A percentile compares a stretch with the other conserved stretches of the same genome.
These are phyloP conservation scores for Leguminivora glycinivorella DNA, from an alignment of 1,140 invertebrate species.

Conservation along the genomic window DNA sequence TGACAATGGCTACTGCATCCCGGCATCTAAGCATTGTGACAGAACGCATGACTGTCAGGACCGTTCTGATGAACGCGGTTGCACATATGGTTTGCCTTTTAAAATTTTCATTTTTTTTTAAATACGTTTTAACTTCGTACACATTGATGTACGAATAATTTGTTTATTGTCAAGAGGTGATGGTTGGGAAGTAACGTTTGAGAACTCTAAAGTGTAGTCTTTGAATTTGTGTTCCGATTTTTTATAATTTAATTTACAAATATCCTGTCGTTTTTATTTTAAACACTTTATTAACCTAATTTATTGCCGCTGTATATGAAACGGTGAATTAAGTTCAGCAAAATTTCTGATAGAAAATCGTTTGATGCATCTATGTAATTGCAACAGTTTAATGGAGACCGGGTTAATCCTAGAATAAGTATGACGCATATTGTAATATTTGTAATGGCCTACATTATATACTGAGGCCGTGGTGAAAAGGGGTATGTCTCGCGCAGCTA, in stretches of 20 bases:
- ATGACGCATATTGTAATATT: no score
- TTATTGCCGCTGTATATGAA: background rate
- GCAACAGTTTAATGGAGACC: no score
- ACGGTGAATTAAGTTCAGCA: background rate
- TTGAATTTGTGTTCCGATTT: background rate
- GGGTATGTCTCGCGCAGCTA: no score
- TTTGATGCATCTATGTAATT: no score
- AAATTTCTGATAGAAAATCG: background rate
- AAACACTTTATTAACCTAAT: background rate
- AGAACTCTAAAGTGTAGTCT: background rate
- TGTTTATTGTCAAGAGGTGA: slow-evolving; percentile 10
- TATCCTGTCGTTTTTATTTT: background rate
- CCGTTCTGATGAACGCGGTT: slow-evolving; percentile 88
- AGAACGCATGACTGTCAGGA: slow-evolving; percentile 86
- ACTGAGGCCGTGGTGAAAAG: no score
- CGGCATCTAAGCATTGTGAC: slow-evolving; percentile 86
- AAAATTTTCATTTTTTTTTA: slow-evolving; percentile 36
- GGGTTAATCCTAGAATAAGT: no score
- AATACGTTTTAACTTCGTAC: background rate
- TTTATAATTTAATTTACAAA: background rate
- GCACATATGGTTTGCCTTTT: slow-evolving; percentile 74
- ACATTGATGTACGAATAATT: no score
- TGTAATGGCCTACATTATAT: no score
- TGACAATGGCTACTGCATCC: slow-evolving; percentile 85
- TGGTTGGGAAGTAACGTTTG: background rate